Conservation (phyloP, 2,797 vertebrate species). For the Microctenopoma steveboyesi region DNA sequence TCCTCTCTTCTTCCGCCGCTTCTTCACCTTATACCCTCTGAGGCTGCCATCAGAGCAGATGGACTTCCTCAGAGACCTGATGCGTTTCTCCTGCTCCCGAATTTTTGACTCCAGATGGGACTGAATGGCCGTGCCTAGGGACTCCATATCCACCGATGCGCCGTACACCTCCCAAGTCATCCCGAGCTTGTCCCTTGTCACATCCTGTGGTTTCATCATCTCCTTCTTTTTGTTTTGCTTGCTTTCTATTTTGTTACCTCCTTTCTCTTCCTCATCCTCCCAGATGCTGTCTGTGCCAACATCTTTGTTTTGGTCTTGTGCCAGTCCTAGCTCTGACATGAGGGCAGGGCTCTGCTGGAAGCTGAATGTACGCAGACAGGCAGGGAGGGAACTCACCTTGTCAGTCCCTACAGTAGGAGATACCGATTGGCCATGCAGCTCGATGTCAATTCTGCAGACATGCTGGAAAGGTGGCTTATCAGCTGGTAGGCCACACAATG, state of each 20-base stretch:
- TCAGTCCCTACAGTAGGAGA: background rate
- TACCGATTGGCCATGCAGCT: conserved; percentile 56
- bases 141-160: conserved; percentile 88
- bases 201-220: conserved; percentile 81
- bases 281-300: conserved; percentile 22
- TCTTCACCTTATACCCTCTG: conserved; percentile 75
- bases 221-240: conserved; percentile 41
- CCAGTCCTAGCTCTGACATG: rapidly evolving
- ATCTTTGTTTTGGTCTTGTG: conserved; percentile 11
- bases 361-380: conserved; percentile 33
- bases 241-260: background rate
- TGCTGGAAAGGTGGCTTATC: conserved; percentile 45
- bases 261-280: conserved; percentile 13
- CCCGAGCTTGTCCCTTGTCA: conserved; percentile 92
- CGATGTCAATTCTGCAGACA: conserved; percentile 71
- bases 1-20: conserved; percentile 50
- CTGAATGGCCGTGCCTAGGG: conserved; percentile 90
- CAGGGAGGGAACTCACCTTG: conserved; percentile 43
- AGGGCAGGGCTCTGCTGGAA: conserved; percentile 33
- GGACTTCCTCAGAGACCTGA: conserved; percentile 84
- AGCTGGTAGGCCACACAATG: conserved; percentile 33
- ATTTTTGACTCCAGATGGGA: conserved; percentile 92
- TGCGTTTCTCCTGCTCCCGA: conserved; percentile 86
- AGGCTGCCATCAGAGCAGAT: conserved; percentile 84
- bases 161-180: conserved; percentile 96